A percentile compares a stretch with the other conserved stretches of the same genome.
Conservation (phyloP, 92 coral and sea anemone species). For the Porites rus region DNA sequence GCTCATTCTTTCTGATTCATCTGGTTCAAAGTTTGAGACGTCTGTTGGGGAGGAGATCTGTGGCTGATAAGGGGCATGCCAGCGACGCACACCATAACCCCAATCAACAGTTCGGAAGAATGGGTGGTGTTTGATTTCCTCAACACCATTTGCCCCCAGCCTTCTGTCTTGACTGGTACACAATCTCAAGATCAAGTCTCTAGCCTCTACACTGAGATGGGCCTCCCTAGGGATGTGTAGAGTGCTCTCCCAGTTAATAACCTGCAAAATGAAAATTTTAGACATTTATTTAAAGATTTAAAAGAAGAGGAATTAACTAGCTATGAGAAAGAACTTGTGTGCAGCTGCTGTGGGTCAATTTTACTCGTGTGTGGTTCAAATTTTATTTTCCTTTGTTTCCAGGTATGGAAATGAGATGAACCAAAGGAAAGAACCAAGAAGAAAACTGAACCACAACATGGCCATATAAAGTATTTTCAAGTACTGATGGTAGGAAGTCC, state of each 20-base stretch:
- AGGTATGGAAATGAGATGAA: no score
- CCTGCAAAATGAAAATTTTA: conserved; percentile 51
- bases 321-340: no score
- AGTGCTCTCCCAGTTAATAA: conserved; percentile 92
- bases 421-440: no score
- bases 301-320: background rate
- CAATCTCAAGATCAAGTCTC: conserved; percentile 87
- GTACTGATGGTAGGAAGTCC: no score
- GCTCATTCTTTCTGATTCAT: conserved; percentile 66
- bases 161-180: conserved; percentile 89
- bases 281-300: background rate
- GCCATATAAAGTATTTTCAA: no score
- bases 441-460: no score
- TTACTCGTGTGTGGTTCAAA: no score
- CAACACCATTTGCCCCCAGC: conserved; percentile 89
- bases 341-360: no score
- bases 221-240: conserved; percentile 89
- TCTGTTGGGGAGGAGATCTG: conserved; percentile 88
- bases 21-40: conserved; percentile 96
- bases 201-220: conserved; percentile 78
- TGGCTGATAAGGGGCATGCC: conserved; percentile 87
- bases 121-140: conserved; percentile 91
- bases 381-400: no score
- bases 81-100: conserved; percentile 80
- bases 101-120: conserved; percentile 91